Evolutionary conservation across 2,113 vertebrate species (phyloP), one percentile per base, ranked within the genome.

Genomic region (Pogona vitticeps): DNA sequence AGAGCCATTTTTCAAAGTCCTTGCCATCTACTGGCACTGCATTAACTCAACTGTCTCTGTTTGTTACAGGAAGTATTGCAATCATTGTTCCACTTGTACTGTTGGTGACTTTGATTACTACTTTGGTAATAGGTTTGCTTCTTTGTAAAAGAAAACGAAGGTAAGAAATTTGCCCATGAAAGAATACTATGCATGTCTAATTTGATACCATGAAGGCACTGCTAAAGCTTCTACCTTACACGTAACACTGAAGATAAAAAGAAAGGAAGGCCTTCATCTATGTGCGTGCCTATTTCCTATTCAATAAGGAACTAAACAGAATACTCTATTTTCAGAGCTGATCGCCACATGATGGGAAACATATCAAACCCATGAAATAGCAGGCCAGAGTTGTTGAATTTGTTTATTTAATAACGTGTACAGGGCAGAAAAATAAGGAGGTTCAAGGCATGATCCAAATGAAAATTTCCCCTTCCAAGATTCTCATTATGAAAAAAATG

Each of bases 31-130:
- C 77, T 28, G 7, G 82, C 76, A 85, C 36, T 76, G 2, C 26
- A n/a, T 21, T 52, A 52, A 77, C 61, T 78, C 84, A 83, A 40
- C 1, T n/a, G 1, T 82, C 90, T 91, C 68, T 23, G 70, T 46
- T 63, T 95, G 52, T 96, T 95, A 58, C 88, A 99, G 99, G 98
- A 93, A 99, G 98, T 94, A 98, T 99, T 83, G 98, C 99, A 76
- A 99, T 99, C 94, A 99, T 99, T 76, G 98, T 99, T 87, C 99
- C 99, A 79, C 97, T 99, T 58, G 97, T 99, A 85, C 96, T 99
- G 85, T 93, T 99, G 96, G 98, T 99, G 91, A 97, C 98, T 92
- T 94, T 99, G 94, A 97, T 99, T 88, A 98, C 98, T 83, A 98
- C 97, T 80, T 97, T 99, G 92, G 98, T 99, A 77, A 97, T 97